Percentiles rank a stretch among this genome's conserved stretches.
Conservation (phyloP, 2,113 vertebrate species). For the Chitala chitala region DNA sequence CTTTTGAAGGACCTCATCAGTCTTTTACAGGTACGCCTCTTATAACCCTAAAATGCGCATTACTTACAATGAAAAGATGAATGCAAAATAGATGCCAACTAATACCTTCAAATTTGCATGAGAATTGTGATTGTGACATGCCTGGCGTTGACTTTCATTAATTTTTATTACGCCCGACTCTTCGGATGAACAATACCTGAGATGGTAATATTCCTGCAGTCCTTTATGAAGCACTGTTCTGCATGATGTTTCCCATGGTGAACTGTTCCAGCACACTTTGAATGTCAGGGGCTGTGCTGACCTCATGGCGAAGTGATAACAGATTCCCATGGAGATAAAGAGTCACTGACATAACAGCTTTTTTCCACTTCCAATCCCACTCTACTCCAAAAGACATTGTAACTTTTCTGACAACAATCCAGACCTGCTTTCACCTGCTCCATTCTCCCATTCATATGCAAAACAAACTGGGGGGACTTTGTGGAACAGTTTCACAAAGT, state of each 20-base stretch:
- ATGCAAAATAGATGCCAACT: neutral
- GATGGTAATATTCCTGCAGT: neutral
- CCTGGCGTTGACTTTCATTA: neutral
- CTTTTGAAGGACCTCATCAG: too few species aligned
- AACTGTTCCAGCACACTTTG: neutral
- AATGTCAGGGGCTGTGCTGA: neutral
- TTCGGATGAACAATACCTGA: too few species aligned
- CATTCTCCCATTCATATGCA: neutral
- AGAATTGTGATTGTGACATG: too few species aligned
- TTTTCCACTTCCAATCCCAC: too few species aligned
- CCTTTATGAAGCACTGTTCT: neutral
- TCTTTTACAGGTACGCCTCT: too few species aligned
- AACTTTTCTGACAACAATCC: too few species aligned
- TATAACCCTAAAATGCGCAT: too few species aligned
- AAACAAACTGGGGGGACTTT: conserved; percentile 16
- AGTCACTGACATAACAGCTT: too few species aligned
- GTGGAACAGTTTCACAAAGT: neutral
- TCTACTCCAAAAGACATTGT: too few species aligned
- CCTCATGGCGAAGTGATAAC: neutral
- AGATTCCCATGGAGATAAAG: too few species aligned
- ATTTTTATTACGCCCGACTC: neutral
- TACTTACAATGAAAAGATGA: too few species aligned
- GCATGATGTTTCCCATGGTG: neutral
- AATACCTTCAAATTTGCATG: neutral
- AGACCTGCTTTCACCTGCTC: conserved; percentile 8